A percentile compares a stretch with the other conserved stretches of the same genome.
Conservation (phyloP, 2,888 invertebrate species). For the Temnothorax ravouxi region DNA sequence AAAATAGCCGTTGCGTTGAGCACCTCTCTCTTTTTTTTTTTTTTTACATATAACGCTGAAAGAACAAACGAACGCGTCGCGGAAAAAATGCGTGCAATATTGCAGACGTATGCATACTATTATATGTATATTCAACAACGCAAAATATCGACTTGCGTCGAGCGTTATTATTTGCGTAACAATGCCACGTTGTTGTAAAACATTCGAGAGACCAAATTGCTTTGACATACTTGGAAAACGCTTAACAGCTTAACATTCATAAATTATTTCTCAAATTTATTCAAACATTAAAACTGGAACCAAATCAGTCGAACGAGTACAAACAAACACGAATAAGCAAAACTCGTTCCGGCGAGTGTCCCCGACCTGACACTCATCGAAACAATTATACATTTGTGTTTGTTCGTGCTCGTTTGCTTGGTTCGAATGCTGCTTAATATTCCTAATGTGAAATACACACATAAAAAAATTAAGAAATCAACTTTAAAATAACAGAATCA, state of each 20-base stretch:
- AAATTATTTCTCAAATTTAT: slow-evolving; percentile 5
- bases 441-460: not conserved
- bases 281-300: not conserved
- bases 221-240: not conserved
- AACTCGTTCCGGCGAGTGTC: not conserved
- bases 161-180: not conserved
- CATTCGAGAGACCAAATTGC: not conserved
- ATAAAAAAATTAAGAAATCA: too few relatives aligned
- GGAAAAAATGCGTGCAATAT: not conserved
- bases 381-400: not conserved
- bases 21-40: slow-evolving; percentile 19
- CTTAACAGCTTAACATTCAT: not conserved
- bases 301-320: not conserved
- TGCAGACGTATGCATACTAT: not conserved
- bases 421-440: not conserved
- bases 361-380: not conserved
- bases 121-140: not conserved
- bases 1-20: slow-evolving; percentile 17
- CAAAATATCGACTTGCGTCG: not conserved
- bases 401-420: not conserved
- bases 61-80: not conserved
- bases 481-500: too few relatives aligned
- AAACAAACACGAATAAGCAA: not conserved
- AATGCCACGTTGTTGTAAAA: not conserved
- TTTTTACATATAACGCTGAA: not conserved